Conservation (phyloP, 2,888 invertebrate genomes). For the Cryptus viduatorius region DNA sequence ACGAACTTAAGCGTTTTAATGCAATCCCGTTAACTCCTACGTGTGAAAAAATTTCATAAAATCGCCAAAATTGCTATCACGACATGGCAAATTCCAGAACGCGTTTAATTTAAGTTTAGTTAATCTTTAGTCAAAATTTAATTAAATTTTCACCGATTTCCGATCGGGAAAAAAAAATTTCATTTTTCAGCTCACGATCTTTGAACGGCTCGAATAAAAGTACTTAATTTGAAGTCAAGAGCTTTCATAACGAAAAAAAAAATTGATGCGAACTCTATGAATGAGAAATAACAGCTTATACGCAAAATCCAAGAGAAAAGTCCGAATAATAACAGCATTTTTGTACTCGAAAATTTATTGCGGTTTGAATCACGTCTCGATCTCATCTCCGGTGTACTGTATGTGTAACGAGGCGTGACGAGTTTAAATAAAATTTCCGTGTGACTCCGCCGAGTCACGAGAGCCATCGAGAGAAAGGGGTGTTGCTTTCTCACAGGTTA, state of each 20-base stretch:
- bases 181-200: too few relatives aligned
- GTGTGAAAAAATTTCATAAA: neutral
- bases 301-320: too few relatives aligned
- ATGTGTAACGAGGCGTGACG: constrained; percentile 61
- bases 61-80: neutral
- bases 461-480: neutral
- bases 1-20: neutral
- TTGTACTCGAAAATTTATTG: constrained; percentile 30
- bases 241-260: neutral
- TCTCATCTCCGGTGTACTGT: constrained; percentile 44
- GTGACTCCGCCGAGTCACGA: constrained; percentile 54
- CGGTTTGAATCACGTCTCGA: constrained; percentile 52
- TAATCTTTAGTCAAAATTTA: too few relatives aligned
- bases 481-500: constrained; percentile 38
- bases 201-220: too few relatives aligned
- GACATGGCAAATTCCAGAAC: neutral
- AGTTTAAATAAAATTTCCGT: constrained; percentile 65
- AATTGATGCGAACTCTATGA: neutral
- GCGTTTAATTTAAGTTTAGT: too few relatives aligned
- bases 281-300: neutral
- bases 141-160: too few relatives aligned
- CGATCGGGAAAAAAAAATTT: too few relatives aligned
- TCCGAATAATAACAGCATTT: too few relatives aligned
- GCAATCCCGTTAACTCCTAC: too few relatives aligned
- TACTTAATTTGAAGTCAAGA: neutral